Base-by-base conservation (phyloP, 2,113 vertebrate genomes). In the Microcebus murinus region DNA sequence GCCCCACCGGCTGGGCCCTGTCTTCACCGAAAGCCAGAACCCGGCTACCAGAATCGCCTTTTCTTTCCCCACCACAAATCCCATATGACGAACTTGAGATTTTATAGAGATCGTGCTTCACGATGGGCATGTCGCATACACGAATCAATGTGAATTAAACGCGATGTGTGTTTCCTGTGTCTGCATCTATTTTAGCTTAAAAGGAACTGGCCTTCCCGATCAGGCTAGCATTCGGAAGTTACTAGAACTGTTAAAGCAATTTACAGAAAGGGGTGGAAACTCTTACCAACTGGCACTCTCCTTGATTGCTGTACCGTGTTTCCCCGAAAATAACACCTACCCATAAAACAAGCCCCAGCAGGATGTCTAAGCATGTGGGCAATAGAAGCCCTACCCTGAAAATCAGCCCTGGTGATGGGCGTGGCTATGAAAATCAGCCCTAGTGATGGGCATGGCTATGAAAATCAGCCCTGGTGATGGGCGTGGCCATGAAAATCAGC, bases 31-130 rank as follows among this genome's bases (percentile, higher is more conserved):
- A 85, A 92, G 8, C 45, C 45, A 96, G 88, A 94, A 84, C 23
- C 48, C 73, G 94, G 83, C 91, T 96, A 95, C 83, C 91, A 96
- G 96, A 97, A 96, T 92, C 93, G 96, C 95, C 95, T 97, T 96
- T 94, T 59, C 48, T 39, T 67, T 93, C 70, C 77, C 77, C 4
- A 95, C 31, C 85, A 77, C 57, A 91, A 87, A 94, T 95, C 70
- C 76, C 94, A 84, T 45, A 94, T 67, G 91, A 85, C 79, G 97
- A 97, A 97, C 83, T 96, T 97, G 97, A 96, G 77, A 59, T 94
- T 96, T 97, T 96, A 39, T 90, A 96, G 90, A 82, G 77, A 93
- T 84, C 87, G 42, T 91, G 67, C 90, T 68, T 95, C 88, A 68
- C 67, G 84, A 68, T 96, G 96, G 73, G 71, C 71, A 50, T 10